These are phyloP conservation scores for Hymenopus coronatus DNA, from an alignment of 2,888 invertebrate species.

Conservation along the genomic window DNA sequence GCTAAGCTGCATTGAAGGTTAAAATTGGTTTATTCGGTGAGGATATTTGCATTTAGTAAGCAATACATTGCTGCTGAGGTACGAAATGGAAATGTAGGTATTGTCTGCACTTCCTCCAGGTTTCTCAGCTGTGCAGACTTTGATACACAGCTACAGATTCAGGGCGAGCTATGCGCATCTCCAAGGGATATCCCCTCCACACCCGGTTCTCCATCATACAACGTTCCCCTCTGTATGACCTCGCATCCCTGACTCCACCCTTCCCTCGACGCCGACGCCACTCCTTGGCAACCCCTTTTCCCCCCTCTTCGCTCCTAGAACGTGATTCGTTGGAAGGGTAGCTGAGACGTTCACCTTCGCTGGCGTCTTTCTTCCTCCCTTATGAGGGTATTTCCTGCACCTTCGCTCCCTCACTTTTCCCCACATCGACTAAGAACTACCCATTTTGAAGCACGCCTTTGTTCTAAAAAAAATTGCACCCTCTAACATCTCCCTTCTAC, in stretches of 20 bases:
- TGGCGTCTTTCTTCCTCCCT: conserved; percentile 4
- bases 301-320: not conserved
- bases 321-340: conserved; percentile 12
- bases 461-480: not conserved
- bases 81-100: not conserved
- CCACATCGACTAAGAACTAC: not conserved
- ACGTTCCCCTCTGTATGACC: not conserved
- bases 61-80: not conserved
- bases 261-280: not conserved
- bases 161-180: conserved; percentile 3
- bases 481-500: not conserved
- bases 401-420: not conserved
- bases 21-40: not conserved
- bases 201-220: not conserved
- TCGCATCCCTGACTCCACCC: not conserved
- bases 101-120: not conserved
- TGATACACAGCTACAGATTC: not conserved
- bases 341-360: not conserved
- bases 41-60: not conserved
- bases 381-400: conserved; percentile 19
- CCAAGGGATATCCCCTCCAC: not conserved
- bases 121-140: not conserved
- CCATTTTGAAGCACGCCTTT: not conserved
- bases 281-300: not conserved
- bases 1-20: too few species aligned